Base-by-base conservation (phyloP, 2,113 vertebrate species). In the Phylloscopus whistleri region DNA sequence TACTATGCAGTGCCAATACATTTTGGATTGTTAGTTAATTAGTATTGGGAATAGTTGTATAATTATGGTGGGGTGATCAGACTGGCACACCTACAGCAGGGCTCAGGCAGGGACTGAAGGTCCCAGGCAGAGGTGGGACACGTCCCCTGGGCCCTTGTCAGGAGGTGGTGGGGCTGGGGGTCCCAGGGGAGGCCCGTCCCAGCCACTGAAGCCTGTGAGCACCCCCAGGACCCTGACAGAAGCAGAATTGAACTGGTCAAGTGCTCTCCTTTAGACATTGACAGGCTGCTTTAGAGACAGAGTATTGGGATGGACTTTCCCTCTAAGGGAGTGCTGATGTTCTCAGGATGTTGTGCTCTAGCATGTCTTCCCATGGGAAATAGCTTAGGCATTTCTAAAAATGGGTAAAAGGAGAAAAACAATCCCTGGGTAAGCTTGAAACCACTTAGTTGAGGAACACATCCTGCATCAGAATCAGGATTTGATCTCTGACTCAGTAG, bases 81-180 rank as follows among this genome's bases (percentile, higher is more conserved):
- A 37, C 22, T 28, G 31, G 41, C 14, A 73, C 18, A 16, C 2
- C 6, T 64, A 37, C 31, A 51, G 8, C 26, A 33, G 5, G 27
- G 18, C 3, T 35, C 3, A 19, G 27, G 5, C 16, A 18, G 30
- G 24, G 41, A 31, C 35, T 43, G 49, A 88, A 2, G 24, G 43
- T 41, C 13, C 13, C 49, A 56, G 41, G 21, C 10, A 3, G 41
- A 31, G 41, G 2, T 26, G 17, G 30, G 58, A 31, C 14, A 18
- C 0, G 0, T 55, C 2, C 10, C 8, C n/a, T 30, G 23, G 19
- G 10, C 10, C 12, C 23, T 16, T 21, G 13, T 8, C 24, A 70
- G 19, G 56, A 55, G 18, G 14, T 18, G 11, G 21, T 19, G 33
- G 39, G 8, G 4, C 3, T 55, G 41, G 3, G 10, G 5, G 30